Conservation (phyloP, 1,140 invertebrate species). For the Armadillidium nasatum region DNA sequence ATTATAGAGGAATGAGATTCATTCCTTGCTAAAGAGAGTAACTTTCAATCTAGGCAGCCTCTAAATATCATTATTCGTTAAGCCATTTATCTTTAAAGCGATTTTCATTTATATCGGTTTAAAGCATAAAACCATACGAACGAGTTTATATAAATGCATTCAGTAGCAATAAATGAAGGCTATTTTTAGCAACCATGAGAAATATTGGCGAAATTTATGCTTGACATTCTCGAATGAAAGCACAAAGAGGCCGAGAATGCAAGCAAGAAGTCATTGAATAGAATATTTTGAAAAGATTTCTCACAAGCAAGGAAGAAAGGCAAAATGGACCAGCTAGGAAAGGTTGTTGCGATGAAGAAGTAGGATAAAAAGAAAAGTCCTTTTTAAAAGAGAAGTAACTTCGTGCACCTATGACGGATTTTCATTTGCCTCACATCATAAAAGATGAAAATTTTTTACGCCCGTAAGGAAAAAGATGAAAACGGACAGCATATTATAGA, state of each 20-base stretch:
- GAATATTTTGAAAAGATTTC: neutral
- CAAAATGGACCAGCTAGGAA: neutral
- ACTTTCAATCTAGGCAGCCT: no score
- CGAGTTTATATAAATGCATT: neutral
- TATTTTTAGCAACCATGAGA: neutral
- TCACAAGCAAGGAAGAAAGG: slow-evolving; percentile 4
- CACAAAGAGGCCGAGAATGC: slow-evolving; percentile 1
- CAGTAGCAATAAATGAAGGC: neutral
- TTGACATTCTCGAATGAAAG: neutral
- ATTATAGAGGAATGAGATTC: neutral
- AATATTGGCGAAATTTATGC: neutral
- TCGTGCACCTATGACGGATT: neutral
- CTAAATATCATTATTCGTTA: no score
- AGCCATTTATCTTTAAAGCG: no score
- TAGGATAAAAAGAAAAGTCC: neutral
- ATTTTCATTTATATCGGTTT: no score
- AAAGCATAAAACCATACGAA: no score
- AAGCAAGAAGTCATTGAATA: slow-evolving; percentile 7
- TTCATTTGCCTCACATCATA: neutral
- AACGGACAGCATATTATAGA: neutral
- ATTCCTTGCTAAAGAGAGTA: neutral
- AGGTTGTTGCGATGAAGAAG: neutral
- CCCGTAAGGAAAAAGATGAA: neutral
- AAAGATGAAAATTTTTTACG: neutral
- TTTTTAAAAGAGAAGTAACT: neutral